A percentile compares a stretch with the other conserved stretches of the same genome.
These are phyloP conservation scores for Saturnia pavonia DNA, from an alignment of 2,888 invertebrate species.

Conservation along the genomic window DNA sequence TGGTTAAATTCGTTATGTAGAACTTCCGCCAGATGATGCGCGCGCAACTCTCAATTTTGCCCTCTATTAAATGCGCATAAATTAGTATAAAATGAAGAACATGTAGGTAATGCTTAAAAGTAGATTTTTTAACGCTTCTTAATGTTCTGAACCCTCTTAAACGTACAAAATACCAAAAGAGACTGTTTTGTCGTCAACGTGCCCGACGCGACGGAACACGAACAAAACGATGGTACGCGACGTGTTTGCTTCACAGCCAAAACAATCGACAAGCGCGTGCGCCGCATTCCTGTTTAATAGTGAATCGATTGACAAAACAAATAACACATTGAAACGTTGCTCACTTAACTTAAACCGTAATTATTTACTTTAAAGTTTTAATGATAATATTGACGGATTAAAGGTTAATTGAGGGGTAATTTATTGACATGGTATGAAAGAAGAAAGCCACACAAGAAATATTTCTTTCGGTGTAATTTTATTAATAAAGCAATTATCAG, in stretches of 20 bases:
- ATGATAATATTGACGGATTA: no score
- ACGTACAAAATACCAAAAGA: neutral
- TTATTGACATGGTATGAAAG: no score
- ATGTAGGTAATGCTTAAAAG: no score
- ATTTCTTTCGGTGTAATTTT: no score
- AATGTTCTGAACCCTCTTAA: neutral
- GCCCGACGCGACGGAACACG: neutral
- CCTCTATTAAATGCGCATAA: no score
- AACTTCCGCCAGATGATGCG: no score
- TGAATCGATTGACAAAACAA: conserved; percentile 5
- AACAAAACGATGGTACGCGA: neutral
- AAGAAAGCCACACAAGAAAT: no score
- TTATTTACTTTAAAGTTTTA: neutral
- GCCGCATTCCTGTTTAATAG: neutral
- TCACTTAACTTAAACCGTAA: conserved; percentile 2
- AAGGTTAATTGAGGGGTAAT: no score
- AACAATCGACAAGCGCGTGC: conserved; percentile 3
- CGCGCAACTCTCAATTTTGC: no score
- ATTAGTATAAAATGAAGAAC: no score
- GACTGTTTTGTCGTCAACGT: neutral
- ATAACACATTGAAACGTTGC: neutral
- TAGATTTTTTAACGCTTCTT: neutral
- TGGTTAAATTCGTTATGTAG: no score
- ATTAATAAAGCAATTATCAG: no score
- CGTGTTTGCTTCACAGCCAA: neutral